These are phyloP conservation scores for Sicus ferrugineus DNA, from an alignment of 2,888 invertebrate species.

Conservation along the genomic window DNA sequence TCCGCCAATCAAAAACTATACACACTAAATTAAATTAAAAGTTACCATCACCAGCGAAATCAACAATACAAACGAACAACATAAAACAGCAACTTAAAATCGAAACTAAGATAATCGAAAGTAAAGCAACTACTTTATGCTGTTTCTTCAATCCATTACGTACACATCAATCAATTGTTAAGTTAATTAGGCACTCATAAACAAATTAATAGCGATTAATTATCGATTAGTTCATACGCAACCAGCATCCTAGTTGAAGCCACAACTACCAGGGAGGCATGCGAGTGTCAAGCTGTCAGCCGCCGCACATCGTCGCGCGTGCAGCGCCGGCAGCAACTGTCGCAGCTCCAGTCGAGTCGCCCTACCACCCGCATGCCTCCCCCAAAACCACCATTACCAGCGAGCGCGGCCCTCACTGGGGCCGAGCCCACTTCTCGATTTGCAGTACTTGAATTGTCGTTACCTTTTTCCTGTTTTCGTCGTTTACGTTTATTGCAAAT, in stretches of 20 bases:
- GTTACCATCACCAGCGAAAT: constrained; percentile 7
- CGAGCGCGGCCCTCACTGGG: background rate
- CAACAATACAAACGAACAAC: background rate
- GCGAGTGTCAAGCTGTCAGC: constrained; percentile 10
- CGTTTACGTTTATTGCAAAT: constrained; percentile 97
- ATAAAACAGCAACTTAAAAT: background rate
- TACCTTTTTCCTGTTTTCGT: constrained; percentile 98
- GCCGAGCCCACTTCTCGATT: background rate
- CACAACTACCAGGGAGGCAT: constrained; percentile 41
- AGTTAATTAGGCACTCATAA: constrained; percentile 18
- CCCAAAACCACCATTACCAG: background rate
- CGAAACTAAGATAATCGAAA: background rate
- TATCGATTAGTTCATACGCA: constrained; percentile 35
- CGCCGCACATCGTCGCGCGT: background rate
- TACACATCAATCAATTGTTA: constrained; percentile 16
- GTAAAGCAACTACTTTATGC: constrained; percentile 12
- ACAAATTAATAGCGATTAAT: constrained; percentile 19
- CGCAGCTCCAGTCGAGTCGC: too few relatives aligned
- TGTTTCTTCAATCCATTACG: constrained; percentile 23
- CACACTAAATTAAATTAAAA: background rate
- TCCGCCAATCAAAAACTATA: background rate
- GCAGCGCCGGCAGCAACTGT: background rate
- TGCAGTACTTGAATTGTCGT: constrained; percentile 51
- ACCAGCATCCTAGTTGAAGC: constrained; percentile 50
- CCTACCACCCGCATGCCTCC: background rate